Evolutionary conservation across 2,888 invertebrate species (phyloP), one percentile per base, ranked within the genome.

Genomic region (Strigamia maritima): DNA sequence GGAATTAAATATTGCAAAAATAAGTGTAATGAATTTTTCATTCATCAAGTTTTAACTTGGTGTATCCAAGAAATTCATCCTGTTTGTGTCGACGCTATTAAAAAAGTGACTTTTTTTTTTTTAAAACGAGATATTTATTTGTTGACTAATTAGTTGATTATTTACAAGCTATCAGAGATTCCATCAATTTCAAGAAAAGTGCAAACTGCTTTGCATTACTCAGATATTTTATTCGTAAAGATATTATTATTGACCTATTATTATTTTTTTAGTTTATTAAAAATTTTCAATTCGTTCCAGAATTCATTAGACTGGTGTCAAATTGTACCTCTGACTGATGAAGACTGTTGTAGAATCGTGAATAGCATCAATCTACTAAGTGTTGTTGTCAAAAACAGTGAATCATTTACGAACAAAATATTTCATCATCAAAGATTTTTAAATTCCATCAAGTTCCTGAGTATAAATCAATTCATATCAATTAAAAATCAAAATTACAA

Each of bases 21-120:
- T 24, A 60, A 60, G 19, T 60, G 10, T 1, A 6, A 19, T 4
- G 60, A 60, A 19, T 19, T 22, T 19, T 19, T 60, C 19, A 60
- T 60, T 60, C 60, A 60, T 60, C 60, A 19, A 16, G 22, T 60
- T 22, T 24, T 60, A 19, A 60, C 10, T 22, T 60, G 60, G 60
- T 60, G 60, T 60, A 60, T 60, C 4, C 60, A 60, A 60, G 60
- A 60, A 60, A 60, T 60, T 60, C 60, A 60, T 24, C 60, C 60
- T 10, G 60, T 60, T 12, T 60, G 60, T 19, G 60, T 60, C 22
- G 60, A 60, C 10, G 60, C 60, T 10, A 60, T 60, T 60, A 60
- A 60, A 60, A 60, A 24, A 10, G 60, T 60, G 24, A 60, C 10
- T 60, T n/a, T 4, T 54, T 22, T 19, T 16, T 22, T 10, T 19